Conservation (phyloP, 1,140 invertebrate genomes). For the Aplysia californica region DNA sequence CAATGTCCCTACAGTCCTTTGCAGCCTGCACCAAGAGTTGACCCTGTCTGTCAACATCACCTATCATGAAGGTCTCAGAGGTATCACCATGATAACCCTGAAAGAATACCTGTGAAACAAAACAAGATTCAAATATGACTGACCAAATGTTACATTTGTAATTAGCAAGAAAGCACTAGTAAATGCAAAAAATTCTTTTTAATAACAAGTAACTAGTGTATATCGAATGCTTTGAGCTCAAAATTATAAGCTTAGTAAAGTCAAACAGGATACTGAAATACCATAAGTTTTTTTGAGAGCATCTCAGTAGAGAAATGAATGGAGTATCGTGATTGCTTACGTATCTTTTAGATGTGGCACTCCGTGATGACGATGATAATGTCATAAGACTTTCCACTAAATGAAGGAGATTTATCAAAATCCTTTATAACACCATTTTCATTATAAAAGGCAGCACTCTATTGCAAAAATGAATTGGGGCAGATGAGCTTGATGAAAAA, state of each 20-base stretch:
- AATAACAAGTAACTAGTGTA: not conserved
- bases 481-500: too few species aligned
- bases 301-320: not conserved
- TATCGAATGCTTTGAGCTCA: not conserved
- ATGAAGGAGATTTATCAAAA: too few species aligned
- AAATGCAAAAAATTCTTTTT: constrained; percentile 3
- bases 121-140: not conserved
- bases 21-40: constrained; percentile 78
- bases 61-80: constrained; percentile 87
- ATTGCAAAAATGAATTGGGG: too few species aligned
- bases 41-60: constrained; percentile 81
- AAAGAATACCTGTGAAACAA: constrained; percentile 77
- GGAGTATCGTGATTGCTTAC: too few species aligned
- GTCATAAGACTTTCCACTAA: too few species aligned
- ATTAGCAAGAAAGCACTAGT: not conserved
- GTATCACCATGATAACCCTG: constrained; percentile 94
- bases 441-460: too few species aligned
- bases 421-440: too few species aligned
- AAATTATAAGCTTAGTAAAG: not conserved
- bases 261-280: too few species aligned
- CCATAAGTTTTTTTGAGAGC: too few species aligned
- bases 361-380: too few species aligned
- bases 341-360: not conserved
- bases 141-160: not conserved
- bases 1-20: constrained; percentile 78